Evolutionary conservation across 2,888 invertebrate genomes (phyloP).

Genomic region (Gibbula magus): DNA sequence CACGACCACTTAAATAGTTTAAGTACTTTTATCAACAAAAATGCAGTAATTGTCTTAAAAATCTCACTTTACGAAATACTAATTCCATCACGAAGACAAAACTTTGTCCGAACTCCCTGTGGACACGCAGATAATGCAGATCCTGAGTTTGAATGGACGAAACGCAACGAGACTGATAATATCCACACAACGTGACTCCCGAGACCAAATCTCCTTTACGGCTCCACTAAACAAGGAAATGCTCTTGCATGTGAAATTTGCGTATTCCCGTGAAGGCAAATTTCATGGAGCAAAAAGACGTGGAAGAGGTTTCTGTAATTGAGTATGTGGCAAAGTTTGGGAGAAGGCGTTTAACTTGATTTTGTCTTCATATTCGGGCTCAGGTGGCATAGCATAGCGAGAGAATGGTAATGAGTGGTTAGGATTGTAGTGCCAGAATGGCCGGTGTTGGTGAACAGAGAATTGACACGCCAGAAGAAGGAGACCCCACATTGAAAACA

Average conservation of each 20-base stretch:
- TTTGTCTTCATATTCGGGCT: constrained; percentile 10
- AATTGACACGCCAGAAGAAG: not conserved
- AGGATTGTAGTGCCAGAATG: not conserved
- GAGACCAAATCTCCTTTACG: not conserved
- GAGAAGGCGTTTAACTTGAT: constrained; percentile 6
- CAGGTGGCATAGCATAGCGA: not conserved
- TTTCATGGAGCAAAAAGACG: constrained; percentile 8
- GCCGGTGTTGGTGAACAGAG: not conserved
- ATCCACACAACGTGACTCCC: not conserved
- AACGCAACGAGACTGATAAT: not conserved
- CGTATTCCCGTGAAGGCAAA: not conserved
- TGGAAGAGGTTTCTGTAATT: not conserved
- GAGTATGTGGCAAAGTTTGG: constrained; percentile 10
- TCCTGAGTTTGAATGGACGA: not conserved
- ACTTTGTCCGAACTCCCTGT: not conserved
- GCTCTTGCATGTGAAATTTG: constrained; percentile 5
- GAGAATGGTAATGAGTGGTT: not conserved
- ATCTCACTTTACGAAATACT: too few species aligned
- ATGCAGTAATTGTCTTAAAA: too few species aligned
- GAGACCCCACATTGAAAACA: not conserved
- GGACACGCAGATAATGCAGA: not conserved
- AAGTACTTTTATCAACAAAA: too few species aligned
- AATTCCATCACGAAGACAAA: too few species aligned
- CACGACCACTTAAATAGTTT: too few species aligned
- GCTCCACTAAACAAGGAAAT: not conserved